Evolutionary conservation across 1,140 invertebrate species (phyloP).

Genomic region (Meloidogyne exigua): DNA sequence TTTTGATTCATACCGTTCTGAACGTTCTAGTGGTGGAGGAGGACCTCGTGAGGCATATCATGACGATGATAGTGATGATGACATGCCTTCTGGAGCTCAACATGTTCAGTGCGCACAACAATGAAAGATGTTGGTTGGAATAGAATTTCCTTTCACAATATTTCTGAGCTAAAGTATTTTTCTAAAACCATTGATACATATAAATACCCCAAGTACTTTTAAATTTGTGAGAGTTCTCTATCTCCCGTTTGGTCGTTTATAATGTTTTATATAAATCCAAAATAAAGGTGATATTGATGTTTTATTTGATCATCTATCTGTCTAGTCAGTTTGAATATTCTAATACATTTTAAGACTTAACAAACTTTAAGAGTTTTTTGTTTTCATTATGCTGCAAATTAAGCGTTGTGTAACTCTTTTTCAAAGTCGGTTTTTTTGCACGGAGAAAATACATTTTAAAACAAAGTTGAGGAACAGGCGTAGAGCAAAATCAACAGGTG

Average conservation of each 20-base stretch:
- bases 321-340: neutral
- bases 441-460: neutral
- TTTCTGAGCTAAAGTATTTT: neutral
- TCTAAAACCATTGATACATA: neutral
- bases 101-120: conserved; percentile 45
- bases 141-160: neutral
- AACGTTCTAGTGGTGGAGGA: conserved; percentile 22
- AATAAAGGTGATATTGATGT: neutral
- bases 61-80: conserved; percentile 32
- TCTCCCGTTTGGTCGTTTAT: neutral
- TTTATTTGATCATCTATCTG: neutral
- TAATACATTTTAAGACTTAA: neutral
- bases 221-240: neutral
- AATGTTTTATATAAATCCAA: neutral
- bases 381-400: neutral
- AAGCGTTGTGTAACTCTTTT: neutral
- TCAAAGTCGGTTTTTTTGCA: neutral
- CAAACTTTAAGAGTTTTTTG: neutral
- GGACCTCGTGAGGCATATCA: conserved; percentile 51
- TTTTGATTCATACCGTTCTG: conserved; percentile 48
- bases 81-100: conserved; percentile 26
- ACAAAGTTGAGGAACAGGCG: neutral
- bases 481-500: neutral
- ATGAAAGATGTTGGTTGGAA: conserved; percentile 13
- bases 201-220: neutral